Evolutionary conservation across 2,888 invertebrate species (phyloP).

Genomic region (Drosophila hamatofila): DNA sequence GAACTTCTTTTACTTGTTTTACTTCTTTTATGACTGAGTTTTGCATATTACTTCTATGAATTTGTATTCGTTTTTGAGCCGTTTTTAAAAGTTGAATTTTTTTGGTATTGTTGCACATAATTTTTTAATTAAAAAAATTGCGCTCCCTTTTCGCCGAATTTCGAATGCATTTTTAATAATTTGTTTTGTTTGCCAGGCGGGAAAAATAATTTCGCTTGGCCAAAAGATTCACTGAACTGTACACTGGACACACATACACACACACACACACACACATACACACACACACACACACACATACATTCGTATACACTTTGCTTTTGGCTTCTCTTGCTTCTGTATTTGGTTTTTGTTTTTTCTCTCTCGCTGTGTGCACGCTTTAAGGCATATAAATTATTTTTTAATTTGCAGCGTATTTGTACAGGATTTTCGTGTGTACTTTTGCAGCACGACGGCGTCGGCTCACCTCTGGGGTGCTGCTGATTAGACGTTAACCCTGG

Average conservation of each 20-base stretch:
- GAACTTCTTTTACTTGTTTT: no score
- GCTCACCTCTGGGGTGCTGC: constrained; percentile 6
- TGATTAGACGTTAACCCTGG: constrained; percentile 53
- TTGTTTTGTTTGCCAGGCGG: constrained; percentile 74
- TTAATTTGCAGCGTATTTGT: constrained; percentile 69
- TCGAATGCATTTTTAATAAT: constrained; percentile 75
- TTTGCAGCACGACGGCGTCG: background rate
- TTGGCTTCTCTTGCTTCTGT: constrained; percentile 16
- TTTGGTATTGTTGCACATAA: constrained; percentile 26
- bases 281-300: constrained; percentile 17
- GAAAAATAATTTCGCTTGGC: constrained; percentile 70
- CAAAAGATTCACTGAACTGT: constrained; percentile 77
- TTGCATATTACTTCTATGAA: background rate
- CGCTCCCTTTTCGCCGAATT: constrained; percentile 47
- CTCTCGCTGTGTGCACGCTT: constrained; percentile 46
- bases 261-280: constrained; percentile 15
- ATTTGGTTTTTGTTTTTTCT: constrained; percentile 18
- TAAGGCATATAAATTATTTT: constrained; percentile 75
- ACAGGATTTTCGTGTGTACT: constrained; percentile 52
- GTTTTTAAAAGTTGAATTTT: constrained; percentile 1
- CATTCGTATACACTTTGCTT: constrained; percentile 19
- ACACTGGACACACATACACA: constrained; percentile 42
- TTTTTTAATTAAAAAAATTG: constrained; percentile 71
- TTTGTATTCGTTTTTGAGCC: background rate
- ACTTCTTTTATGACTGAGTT: background rate